Base-by-base conservation (phyloP, 1,140 invertebrate species). In the Globodera ellingtonae region DNA sequence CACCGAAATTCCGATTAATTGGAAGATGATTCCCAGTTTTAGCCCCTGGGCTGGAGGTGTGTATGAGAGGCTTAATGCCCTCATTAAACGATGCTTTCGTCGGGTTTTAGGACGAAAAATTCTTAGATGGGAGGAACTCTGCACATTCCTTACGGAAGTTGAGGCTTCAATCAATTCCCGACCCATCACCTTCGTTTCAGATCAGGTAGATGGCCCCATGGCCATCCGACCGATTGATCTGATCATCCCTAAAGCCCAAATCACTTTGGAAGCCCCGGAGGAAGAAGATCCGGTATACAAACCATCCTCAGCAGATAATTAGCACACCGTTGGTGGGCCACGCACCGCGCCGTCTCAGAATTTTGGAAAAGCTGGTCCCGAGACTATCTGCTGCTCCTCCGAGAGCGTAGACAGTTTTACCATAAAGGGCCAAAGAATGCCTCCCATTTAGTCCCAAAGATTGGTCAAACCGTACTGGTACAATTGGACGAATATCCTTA, bases 81-180 rank as follows among this genome's bases (percentile, higher is more conserved):
- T 73, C 4, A 44, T 73, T 35, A 73, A 73, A 48, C 35, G 47
- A 8, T 73, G 48, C 0, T 73, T 48, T 15, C n/a, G 59, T 13
- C 50, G 72, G 10, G 35, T 59, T 10, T 24, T 73, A 9, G 72
- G 72, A 48, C 48, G 72, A 21, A 21, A 24, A 21, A 46, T 73
- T 6, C 47, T 73, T 46, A 47, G 35, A 4, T 73, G 50, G 59
- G 72, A 73, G 44, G 72, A 73, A 48, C 21, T 73, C 9, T 9
- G 9, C 10, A 73, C 72, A 4, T 73, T 73, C 9, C 9, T 73
- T 8, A 47, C 21, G 4, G 72, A 73, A 4, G 72, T 73, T 7
- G 72, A 73, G 35, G 50, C 59, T 48, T 46, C 72, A 3, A 73
- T 73, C 6, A 73, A 73, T 47, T 73, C 48, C n/a, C n/a, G 72